A percentile compares a stretch with the other conserved stretches of the same genome.
Evolutionary conservation across 1,140 invertebrate species (phyloP).

Genomic region (Heliothis virescens): DNA sequence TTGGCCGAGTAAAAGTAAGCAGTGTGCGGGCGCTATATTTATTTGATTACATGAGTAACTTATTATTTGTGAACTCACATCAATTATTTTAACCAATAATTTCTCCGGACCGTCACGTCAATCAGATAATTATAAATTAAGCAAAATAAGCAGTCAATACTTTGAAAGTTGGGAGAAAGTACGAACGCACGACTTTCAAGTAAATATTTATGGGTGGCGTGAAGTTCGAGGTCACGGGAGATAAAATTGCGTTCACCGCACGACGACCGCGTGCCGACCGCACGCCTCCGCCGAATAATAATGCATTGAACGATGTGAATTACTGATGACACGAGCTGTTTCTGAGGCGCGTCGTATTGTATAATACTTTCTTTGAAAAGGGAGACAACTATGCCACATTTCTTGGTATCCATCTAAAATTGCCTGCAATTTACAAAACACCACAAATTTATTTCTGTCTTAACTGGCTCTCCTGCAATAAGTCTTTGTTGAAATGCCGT

Average conservation of each 20-base stretch:
- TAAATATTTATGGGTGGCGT: background rate
- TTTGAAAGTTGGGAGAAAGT: constrained; percentile 40
- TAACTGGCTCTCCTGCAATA: too few species aligned
- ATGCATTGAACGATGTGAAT: constrained; percentile 14
- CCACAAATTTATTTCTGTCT: too few species aligned
- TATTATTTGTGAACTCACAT: too few species aligned
- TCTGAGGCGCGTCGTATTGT: background rate
- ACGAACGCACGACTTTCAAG: constrained; percentile 1
- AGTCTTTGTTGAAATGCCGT: too few species aligned
- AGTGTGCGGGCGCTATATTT: too few species aligned
- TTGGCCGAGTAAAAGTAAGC: too few species aligned
- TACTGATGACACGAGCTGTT: background rate
- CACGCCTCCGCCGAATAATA: background rate
- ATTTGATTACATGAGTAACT: too few species aligned
- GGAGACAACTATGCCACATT: background rate
- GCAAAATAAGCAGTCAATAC: background rate
- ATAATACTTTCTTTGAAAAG: too few species aligned
- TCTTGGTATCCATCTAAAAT: background rate
- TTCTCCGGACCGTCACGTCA: background rate
- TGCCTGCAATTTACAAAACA: too few species aligned
- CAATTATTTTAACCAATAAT: background rate
- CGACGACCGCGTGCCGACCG: constrained; percentile 5
- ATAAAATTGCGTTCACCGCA: constrained; percentile 4
- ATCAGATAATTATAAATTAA: constrained; percentile 10
- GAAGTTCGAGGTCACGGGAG: constrained; percentile 16